Conservation (phyloP, 1,140 invertebrate genomes). For the Aphelenchoides avenae region DNA sequence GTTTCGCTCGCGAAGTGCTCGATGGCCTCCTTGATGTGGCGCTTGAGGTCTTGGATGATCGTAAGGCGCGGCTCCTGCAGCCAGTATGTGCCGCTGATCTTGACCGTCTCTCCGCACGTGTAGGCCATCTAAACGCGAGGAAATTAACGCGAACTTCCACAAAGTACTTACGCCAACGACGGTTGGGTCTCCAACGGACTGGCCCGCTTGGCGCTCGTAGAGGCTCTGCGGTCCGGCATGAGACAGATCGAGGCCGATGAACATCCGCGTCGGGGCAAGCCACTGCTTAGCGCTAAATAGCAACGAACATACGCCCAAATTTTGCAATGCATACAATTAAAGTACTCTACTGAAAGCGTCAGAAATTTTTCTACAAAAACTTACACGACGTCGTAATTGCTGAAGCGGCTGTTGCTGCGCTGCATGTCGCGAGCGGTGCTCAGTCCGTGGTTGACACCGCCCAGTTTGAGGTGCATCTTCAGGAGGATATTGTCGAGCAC, state of each 20-base stretch:
- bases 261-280: constrained; percentile 7
- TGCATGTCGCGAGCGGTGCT: background rate
- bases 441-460: constrained; percentile 19
- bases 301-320: too few species aligned
- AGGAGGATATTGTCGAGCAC: constrained; percentile 24
- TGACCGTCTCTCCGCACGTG: constrained; percentile 2
- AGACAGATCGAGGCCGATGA: constrained; percentile 11
- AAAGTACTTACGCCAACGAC: constrained; percentile 19
- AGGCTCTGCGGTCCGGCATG: constrained; percentile 7
- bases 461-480: constrained; percentile 35
- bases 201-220: constrained; percentile 3
- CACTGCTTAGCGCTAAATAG: constrained; percentile 8
- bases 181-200: background rate
- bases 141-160: background rate
- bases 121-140: constrained; percentile 12
- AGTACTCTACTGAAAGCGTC: too few species aligned
- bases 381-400: too few species aligned
- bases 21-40: background rate
- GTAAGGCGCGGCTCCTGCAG: constrained; percentile 11
- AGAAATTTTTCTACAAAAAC: too few species aligned
- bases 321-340: too few species aligned
- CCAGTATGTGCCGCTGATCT: constrained; percentile 10
- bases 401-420: background rate
- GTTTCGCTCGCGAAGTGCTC: background rate
- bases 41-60: constrained; percentile 1